Conservation (phyloP, 2,888 invertebrate species). For the Entomobrya proxima region DNA sequence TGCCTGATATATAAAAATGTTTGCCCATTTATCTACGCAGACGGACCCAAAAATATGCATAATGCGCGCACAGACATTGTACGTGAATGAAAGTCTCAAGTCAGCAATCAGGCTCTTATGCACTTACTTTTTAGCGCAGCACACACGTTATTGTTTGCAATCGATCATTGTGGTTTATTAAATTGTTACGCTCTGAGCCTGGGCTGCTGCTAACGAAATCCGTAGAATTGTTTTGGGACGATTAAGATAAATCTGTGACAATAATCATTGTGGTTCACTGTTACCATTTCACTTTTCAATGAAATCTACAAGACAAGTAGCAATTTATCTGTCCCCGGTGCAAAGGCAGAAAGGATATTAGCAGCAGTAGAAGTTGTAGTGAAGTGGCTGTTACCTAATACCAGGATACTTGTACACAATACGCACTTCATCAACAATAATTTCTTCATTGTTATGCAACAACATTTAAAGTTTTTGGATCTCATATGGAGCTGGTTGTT, state of each 20-base stretch:
- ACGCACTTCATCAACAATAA: slow-evolving; percentile 24
- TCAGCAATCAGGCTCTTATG: background rate
- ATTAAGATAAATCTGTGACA: slow-evolving; percentile 65
- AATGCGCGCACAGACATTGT: background rate
- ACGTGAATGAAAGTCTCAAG: slow-evolving; percentile 8
- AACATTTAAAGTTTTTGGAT: background rate
- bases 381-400: slow-evolving; percentile 13
- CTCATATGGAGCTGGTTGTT: slow-evolving; percentile 45
- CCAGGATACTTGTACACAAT: slow-evolving; percentile 29
- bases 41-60: background rate
- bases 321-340: slow-evolving; percentile 62
- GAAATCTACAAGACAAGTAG: slow-evolving; percentile 47
- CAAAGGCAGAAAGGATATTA: background rate
- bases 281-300: slow-evolving; percentile 48
- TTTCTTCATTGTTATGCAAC: slow-evolving; percentile 54
- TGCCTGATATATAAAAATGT: background rate
- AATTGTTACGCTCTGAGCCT: slow-evolving; percentile 4
- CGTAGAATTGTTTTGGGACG: slow-evolving; percentile 41
- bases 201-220: slow-evolving; percentile 18
- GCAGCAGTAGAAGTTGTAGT: background rate
- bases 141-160: slow-evolving; percentile 34
- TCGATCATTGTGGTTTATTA: slow-evolving; percentile 53
- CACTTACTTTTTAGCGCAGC: background rate
- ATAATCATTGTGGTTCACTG: slow-evolving; percentile 54
- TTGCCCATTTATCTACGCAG: no score